These are phyloP conservation scores for Muntiacus reevesi DNA, from an alignment of 2,113 vertebrate species.

Conservation along the genomic window DNA sequence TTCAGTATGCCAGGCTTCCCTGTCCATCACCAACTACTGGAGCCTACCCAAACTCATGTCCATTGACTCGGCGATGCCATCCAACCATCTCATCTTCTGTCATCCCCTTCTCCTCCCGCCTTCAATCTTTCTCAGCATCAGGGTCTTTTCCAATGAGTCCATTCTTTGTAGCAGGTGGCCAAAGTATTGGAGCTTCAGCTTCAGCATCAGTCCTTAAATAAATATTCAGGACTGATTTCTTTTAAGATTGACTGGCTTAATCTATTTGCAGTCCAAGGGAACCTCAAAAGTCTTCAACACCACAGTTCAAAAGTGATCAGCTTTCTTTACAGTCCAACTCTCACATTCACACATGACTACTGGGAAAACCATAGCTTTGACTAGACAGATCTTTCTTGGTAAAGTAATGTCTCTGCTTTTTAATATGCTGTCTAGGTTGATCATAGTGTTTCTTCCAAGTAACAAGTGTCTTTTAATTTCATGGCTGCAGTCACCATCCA, in stretches of 20 bases:
- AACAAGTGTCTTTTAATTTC: background rate
- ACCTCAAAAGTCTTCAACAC: background rate
- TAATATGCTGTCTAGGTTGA: background rate
- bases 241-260: background rate
- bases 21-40: fast-evolving
- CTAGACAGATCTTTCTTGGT: background rate
- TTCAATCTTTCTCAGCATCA: background rate
- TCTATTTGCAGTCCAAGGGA: background rate
- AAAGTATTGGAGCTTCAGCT: background rate
- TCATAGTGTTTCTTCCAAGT: background rate
- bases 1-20: background rate
- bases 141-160: background rate
- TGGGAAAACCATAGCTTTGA: background rate
- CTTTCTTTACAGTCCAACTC: background rate
- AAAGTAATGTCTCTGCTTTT: background rate
- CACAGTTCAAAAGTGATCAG: background rate
- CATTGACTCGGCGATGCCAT: fast-evolving
- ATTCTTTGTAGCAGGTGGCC: background rate
- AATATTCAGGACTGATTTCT: background rate
- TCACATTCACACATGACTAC: background rate
- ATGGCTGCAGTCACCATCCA: background rate
- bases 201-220: background rate
- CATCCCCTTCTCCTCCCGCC: fast-evolving
- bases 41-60: background rate
- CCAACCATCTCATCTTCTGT: background rate